Evolutionary conservation across 2,888 invertebrate species (phyloP).

Genomic region (Cheilosia pagana): DNA sequence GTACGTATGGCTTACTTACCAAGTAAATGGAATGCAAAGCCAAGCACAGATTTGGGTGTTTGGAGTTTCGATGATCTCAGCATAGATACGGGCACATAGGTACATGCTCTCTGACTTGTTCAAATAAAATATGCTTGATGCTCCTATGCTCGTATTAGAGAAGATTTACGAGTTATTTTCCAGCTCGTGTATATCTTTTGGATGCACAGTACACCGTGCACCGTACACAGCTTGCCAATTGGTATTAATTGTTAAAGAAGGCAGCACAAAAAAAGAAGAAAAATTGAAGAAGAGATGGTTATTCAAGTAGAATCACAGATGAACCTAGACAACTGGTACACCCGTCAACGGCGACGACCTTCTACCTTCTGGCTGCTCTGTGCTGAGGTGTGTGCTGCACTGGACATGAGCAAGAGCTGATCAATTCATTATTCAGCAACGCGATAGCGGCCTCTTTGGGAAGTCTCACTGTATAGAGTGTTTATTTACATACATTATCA

Average conservation of each 20-base stretch:
- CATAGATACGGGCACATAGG: slow-evolving; percentile 31
- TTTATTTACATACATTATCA: slow-evolving; percentile 37
- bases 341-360: slow-evolving; percentile 64
- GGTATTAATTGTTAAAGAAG: slow-evolving; percentile 55
- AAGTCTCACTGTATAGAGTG: slow-evolving; percentile 7
- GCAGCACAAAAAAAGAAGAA: not conserved
- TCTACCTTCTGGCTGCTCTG: slow-evolving; percentile 49
- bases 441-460: slow-evolving; percentile 45
- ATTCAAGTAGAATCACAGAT: slow-evolving; percentile 42
- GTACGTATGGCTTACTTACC: slow-evolving; percentile 61
- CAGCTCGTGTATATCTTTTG: slow-evolving; percentile 30
- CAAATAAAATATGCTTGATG: slow-evolving; percentile 63
- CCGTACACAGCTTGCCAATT: slow-evolving; percentile 38
- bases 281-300: slow-evolving; percentile 23
- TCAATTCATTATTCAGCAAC: slow-evolving; percentile 62
- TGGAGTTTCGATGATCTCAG: slow-evolving; percentile 58
- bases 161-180: slow-evolving; percentile 65
- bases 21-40: slow-evolving; percentile 63
- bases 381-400: slow-evolving; percentile 14
- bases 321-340: slow-evolving; percentile 57
- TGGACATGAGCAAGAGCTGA: slow-evolving; percentile 46
- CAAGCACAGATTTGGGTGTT: slow-evolving; percentile 65
- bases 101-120: slow-evolving; percentile 60
- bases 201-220: slow-evolving; percentile 1
- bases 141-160: slow-evolving; percentile 36